Conservation (phyloP, 53 echinoderm and acorn worm species). For the Echinometra lucunter region DNA sequence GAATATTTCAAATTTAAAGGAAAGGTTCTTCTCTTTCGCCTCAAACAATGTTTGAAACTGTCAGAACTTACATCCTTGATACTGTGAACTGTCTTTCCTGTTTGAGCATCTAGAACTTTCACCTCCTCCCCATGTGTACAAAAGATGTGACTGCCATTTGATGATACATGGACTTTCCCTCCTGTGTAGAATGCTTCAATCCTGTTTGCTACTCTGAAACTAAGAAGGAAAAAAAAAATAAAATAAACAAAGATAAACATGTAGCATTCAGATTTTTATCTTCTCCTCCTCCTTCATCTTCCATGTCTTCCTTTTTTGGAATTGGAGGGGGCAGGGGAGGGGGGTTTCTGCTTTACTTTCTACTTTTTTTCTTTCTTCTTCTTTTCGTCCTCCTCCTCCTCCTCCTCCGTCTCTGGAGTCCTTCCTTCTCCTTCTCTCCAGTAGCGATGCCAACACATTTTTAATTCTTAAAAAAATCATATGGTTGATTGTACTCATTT, state of each 20-base stretch:
- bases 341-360: too few relatives aligned
- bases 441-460: too few relatives aligned
- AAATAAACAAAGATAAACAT: background rate
- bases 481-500: too few relatives aligned
- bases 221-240: background rate
- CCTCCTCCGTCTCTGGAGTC: too few relatives aligned
- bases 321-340: too few relatives aligned
- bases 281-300: background rate
- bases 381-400: too few relatives aligned
- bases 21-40: too few relatives aligned
- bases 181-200: slow-evolving; percentile 97
- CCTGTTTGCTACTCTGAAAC: slow-evolving; percentile 84
- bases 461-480: too few relatives aligned
- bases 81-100: slow-evolving; percentile 74
- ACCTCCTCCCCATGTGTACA: slow-evolving; percentile 87
- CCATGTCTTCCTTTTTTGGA: too few relatives aligned
- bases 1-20: too few relatives aligned
- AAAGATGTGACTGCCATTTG: slow-evolving; percentile 85
- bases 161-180: slow-evolving; percentile 82
- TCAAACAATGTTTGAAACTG: background rate
- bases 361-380: too few relatives aligned
- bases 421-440: background rate
- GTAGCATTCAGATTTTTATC: background rate
- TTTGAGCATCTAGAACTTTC: slow-evolving; percentile 79
- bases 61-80: slow-evolving; percentile 47